phyloP scores from a whole-genome alignment of 2,888 invertebrate species.

The Poecilobothrus nobilitatus region DNA sequence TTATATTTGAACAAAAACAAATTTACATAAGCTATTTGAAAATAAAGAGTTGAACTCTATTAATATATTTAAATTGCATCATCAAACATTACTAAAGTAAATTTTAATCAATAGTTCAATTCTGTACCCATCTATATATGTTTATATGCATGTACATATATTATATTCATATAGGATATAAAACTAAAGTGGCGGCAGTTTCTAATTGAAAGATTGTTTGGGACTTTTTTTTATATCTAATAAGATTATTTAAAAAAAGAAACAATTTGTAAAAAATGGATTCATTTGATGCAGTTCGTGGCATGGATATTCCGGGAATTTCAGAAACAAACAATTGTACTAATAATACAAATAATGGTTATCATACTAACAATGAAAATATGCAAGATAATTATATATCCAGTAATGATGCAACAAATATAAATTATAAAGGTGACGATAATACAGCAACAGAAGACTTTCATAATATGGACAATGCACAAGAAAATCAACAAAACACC shows the following conservation, averaged over 20 bases:
- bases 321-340: background rate
- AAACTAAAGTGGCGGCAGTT: background rate
- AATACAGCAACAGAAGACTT: background rate
- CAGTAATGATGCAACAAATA: background rate
- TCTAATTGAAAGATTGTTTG: background rate
- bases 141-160: background rate
- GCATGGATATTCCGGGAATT: background rate
- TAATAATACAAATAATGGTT: background rate
- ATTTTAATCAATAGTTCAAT: background rate
- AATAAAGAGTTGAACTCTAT: background rate
- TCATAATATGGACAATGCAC: background rate
- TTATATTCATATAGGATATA: background rate
- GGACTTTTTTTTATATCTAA: background rate
- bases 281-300: slow-evolving; percentile 2
- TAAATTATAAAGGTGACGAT: background rate
- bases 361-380: background rate
- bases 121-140: background rate
- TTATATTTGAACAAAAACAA: too few species aligned
- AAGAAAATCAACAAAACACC: background rate
- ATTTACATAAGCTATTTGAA: background rate
- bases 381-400: background rate
- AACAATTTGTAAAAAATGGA: slow-evolving; percentile 4
- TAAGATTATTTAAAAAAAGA: background rate
- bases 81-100: background rate
- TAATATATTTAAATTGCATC: background rate